Evolutionary conservation across 2,797 vertebrate genomes (phyloP), one percentile per base, ranked within the genome.

Genomic region (Pseudomugil gertrudae): DNA sequence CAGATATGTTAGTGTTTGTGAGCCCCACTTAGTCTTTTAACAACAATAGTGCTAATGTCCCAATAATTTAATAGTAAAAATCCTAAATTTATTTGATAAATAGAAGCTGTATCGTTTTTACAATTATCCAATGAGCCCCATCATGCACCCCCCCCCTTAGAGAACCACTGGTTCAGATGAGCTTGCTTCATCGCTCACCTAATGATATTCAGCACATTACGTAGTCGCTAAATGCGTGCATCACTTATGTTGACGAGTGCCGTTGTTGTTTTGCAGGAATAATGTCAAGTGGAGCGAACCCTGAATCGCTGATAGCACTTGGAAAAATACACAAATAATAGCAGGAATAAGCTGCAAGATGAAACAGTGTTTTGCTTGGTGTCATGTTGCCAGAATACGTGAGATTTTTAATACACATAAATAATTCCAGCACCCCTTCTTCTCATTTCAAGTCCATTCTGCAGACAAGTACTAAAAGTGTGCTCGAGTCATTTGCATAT

Each of bases 401-500:
- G 52, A 3, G 63, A 29, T 38, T 26, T 81, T 69, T 62, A 74
- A 74, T 62, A 32, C 27, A 69, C 55, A 17, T 36, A 32, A 56
- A 55, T 10, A 5, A 13, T 57, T 11, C 40, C 40, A 23, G 19
- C 27, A 3, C n/a, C 26, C 27, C 33, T 1, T 27, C 5, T 27
- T 43, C 13, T 21, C 24, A 32, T 64, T 70, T 70, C 36, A 45
- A 69, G 61, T 62, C 57, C 54, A 10, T 70, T 67, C 35, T 60
- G 9, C 15, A 68, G 73, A 70, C 53, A 27, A 43, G 36, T 53
- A 30, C 32, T 23, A 9, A 32, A 57, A 67, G 33, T 68, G 47
- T 36, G 60, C 36, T 65, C 35, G 35, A 60, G 26, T 29, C 14
- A 69, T 84, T 83, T 79, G 64, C 78, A 76, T 80, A 74, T 80